phyloP scores from a whole-genome alignment of 23 tunicate species.

The Ascidia mentula region DNA sequence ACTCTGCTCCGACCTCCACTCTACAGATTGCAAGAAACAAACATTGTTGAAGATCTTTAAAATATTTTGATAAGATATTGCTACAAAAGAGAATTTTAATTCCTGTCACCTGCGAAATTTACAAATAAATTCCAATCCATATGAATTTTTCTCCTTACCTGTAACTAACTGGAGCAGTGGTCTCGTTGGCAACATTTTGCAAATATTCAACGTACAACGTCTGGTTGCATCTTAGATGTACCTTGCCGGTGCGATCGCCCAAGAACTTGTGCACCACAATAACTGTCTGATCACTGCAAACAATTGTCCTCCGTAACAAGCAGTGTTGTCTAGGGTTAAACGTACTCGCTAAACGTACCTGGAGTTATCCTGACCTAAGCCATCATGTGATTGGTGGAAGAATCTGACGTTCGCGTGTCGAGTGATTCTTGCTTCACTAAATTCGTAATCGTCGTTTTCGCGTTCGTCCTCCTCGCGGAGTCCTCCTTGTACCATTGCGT shows the following conservation, averaged over 20 bases:
- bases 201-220: constrained; percentile 23
- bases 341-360: neutral
- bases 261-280: constrained; percentile 23
- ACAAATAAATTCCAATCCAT: neutral
- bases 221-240: constrained; percentile 25
- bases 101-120: neutral
- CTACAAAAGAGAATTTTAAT: neutral
- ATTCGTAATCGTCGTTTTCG: constrained; percentile 11
- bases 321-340: neutral
- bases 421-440: constrained; percentile 18
- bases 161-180: constrained; percentile 28
- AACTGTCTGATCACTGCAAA: constrained; percentile 9
- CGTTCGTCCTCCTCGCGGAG: constrained; percentile 12
- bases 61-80: neutral
- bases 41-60: neutral
- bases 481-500: constrained; percentile 26
- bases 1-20: constrained; percentile 18
- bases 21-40: neutral
- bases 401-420: constrained; percentile 25
- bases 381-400: constrained; percentile 27
- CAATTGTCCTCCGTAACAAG: neutral
- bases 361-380: neutral
- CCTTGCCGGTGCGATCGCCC: constrained; percentile 31
- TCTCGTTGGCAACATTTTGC: constrained; percentile 13
- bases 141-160: neutral